Percentiles rank a stretch among this genome's conserved stretches.
Evolutionary conservation across 2,113 vertebrate species (phyloP).

Genomic region (Nestor notabilis): DNA sequence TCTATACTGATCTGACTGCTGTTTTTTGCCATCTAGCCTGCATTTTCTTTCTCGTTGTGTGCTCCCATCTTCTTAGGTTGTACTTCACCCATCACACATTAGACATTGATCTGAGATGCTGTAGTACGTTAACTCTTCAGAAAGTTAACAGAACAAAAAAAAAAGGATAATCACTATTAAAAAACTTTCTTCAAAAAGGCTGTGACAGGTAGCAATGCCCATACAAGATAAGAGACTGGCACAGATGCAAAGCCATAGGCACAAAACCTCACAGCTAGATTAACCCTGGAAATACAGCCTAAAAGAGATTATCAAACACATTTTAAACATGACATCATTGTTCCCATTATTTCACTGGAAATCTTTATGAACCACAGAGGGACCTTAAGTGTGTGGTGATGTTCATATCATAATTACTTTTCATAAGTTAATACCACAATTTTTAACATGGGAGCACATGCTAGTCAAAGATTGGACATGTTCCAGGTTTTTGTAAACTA

Average conservation of each 20-base stretch:
- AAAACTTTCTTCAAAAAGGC: neutral
- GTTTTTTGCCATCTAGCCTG: neutral
- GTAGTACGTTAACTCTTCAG: neutral
- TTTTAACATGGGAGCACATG: neutral
- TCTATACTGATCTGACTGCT: neutral
- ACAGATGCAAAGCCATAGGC: neutral
- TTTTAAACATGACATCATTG: neutral
- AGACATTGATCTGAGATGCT: neutral
- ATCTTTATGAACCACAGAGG: neutral
- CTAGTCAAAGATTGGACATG: neutral
- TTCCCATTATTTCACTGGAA: neutral
- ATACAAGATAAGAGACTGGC: neutral
- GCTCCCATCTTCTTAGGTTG: neutral
- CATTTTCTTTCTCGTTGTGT: neutral
- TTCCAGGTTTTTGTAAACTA: neutral
- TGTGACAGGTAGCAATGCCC: neutral
- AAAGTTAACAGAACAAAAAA: neutral
- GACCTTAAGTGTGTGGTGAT: neutral
- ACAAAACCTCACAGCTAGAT: neutral
- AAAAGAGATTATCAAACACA: neutral
- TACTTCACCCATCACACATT: neutral
- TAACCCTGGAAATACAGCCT: neutral
- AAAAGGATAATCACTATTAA: neutral
- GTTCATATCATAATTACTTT: rapidly evolving
- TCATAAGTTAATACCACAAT: neutral